A percentile compares a stretch with the other conserved stretches of the same genome.
phyloP scores from a whole-genome alignment of 1,140 invertebrate species.

The Drosophila teissieri region DNA sequence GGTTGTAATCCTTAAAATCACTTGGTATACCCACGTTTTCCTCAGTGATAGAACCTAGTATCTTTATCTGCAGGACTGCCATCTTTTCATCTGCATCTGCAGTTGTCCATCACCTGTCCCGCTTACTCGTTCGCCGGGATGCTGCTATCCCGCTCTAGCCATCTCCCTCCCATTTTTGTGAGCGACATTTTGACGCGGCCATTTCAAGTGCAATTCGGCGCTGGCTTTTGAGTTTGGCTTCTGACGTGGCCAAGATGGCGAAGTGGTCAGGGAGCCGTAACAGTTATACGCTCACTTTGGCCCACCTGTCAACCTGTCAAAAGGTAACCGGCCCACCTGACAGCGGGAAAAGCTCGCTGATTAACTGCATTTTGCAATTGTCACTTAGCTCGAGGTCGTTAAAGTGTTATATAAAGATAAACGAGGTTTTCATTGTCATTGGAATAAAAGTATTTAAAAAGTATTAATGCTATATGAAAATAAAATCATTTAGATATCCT shows the following conservation, averaged over 20 bases:
- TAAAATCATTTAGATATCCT: no score
- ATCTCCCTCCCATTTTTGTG: constrained; percentile 29
- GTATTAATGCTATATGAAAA: no score
- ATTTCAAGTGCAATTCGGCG: constrained; percentile 68
- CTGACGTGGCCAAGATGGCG: constrained; percentile 40
- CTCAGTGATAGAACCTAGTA: constrained; percentile 20
- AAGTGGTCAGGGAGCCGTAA: constrained; percentile 25
- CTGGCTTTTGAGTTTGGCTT: constrained; percentile 35
- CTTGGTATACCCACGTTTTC: background rate
- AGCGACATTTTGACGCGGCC: constrained; percentile 72
- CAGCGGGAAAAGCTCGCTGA: constrained; percentile 35
- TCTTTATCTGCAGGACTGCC: constrained; percentile 22
- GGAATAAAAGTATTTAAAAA: background rate
- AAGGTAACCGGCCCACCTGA: constrained; percentile 28
- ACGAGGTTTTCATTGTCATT: background rate
- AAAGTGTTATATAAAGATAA: background rate
- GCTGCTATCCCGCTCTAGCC: background rate
- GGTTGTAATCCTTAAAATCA: no score
- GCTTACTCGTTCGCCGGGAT: constrained; percentile 1
- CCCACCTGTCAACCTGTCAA: constrained; percentile 36
- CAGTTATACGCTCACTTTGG: constrained; percentile 32
- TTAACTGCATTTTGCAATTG: constrained; percentile 23
- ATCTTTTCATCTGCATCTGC: constrained; percentile 48
- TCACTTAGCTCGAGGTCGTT: background rate
- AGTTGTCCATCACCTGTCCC: constrained; percentile 37